A percentile compares a stretch with the other conserved stretches of the same genome.
These are phyloP conservation scores for Coptodon rendalli DNA, from an alignment of 2,113 vertebrate genomes.

Conservation along the genomic window DNA sequence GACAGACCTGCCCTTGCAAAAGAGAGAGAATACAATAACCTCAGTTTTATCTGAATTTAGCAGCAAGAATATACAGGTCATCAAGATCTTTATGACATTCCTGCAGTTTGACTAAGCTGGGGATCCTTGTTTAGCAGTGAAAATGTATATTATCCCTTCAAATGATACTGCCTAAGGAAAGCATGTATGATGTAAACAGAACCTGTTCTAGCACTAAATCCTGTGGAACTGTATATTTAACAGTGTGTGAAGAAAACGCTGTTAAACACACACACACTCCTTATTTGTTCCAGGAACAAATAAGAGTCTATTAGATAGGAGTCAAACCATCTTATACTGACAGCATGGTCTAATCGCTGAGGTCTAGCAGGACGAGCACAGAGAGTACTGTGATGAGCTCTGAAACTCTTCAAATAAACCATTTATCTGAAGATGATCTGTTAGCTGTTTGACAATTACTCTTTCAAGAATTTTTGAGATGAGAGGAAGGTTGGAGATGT, in stretches of 20 bases:
- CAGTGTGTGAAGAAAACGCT: background rate
- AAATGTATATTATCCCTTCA: background rate
- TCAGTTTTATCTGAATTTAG: background rate
- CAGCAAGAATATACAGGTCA: background rate
- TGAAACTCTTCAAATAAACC: background rate
- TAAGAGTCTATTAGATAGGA: background rate
- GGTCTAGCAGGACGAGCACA: background rate
- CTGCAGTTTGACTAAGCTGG: background rate
- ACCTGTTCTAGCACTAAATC: background rate
- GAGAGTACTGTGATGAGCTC: background rate
- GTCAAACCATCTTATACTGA: background rate
- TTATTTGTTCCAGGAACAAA: background rate
- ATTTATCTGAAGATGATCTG: background rate
- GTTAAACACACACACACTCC: background rate
- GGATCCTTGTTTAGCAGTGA: background rate
- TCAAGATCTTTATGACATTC: background rate
- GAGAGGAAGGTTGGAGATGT: background rate
- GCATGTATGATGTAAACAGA: background rate
- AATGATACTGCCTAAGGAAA: background rate
- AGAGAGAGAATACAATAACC: background rate
- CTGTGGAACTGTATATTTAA: background rate
- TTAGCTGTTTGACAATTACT: background rate
- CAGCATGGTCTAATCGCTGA: background rate
- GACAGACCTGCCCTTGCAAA: background rate
- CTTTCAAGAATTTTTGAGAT: background rate